Conservation (phyloP, 2,113 vertebrate genomes). For the Bambusicola thoracicus region DNA sequence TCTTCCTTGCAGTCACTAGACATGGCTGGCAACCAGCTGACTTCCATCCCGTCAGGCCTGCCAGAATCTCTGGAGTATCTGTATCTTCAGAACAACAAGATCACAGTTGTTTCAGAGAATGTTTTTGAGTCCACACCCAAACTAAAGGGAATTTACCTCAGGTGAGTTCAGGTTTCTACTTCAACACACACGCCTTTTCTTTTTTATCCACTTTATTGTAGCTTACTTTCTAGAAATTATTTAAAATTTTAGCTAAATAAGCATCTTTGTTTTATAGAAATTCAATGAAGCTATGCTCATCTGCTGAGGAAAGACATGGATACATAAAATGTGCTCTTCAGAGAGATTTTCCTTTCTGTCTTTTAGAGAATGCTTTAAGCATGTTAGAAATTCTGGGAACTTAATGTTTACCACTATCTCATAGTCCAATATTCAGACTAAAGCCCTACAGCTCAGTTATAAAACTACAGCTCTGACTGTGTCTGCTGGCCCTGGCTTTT, state of each 20-base stretch:
- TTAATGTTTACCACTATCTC: not conserved
- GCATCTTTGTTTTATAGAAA: not conserved
- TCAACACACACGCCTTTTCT: not conserved
- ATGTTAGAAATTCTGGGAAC: not conserved
- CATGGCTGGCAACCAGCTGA: slow-evolving; percentile 90
- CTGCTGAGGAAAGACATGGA: not conserved
- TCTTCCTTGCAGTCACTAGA: slow-evolving; percentile 86
- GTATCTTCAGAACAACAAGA: slow-evolving; percentile 93
- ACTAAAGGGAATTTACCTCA: slow-evolving; percentile 94
- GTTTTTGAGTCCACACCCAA: slow-evolving; percentile 95
- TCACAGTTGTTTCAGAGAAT: slow-evolving; percentile 81
- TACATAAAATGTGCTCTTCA: not conserved
- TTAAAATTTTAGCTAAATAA: not conserved
- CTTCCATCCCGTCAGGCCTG: slow-evolving; percentile 88
- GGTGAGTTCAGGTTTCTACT: slow-evolving; percentile 74
- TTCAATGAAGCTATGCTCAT: not conserved
- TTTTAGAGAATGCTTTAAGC: not conserved
- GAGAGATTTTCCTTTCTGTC: not conserved
- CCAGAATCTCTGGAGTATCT: slow-evolving; percentile 92
- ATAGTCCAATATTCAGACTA: not conserved
- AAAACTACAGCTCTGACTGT: not conserved
- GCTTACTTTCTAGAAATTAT: not conserved
- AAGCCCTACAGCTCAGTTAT: not conserved
- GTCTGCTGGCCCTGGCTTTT: not conserved
- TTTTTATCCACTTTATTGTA: not conserved